Conservation (phyloP, 1,140 invertebrate species). For the Anoplophora glabripennis region DNA sequence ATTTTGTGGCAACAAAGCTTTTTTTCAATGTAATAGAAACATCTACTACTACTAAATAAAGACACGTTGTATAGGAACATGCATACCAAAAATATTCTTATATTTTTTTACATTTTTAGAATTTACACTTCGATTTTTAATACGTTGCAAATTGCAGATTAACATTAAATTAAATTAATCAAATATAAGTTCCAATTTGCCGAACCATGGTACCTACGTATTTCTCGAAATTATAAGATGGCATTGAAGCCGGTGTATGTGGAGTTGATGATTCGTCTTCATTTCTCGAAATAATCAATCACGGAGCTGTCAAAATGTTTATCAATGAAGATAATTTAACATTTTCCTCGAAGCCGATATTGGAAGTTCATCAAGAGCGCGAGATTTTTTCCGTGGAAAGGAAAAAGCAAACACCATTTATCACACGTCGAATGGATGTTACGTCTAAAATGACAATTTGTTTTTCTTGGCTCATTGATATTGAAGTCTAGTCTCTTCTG, state of each 20-base stretch:
- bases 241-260: neutral
- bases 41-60: no score
- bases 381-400: neutral
- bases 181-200: no score
- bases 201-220: no score
- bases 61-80: no score
- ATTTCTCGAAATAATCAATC: slow-evolving; percentile 12
- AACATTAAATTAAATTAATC: no score
- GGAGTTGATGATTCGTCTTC: neutral
- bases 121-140: no score
- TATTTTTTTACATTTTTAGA: no score
- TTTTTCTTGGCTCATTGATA: slow-evolving; percentile 36
- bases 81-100: no score
- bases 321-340: slow-evolving; percentile 6
- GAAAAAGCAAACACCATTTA: slow-evolving; percentile 19
- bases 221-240: no score
- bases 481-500: slow-evolving; percentile 23
- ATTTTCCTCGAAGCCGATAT: slow-evolving; percentile 5
- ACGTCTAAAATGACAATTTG: slow-evolving; percentile 36
- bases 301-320: neutral
- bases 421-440: slow-evolving; percentile 26
- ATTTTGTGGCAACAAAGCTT: no score
- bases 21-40: no score
- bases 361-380: slow-evolving; percentile 9
- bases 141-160: no score